A percentile compares a stretch with the other conserved stretches of the same genome.
phyloP scores from a whole-genome alignment of 2,113 vertebrate genomes.

The Vireo altiloquus region DNA sequence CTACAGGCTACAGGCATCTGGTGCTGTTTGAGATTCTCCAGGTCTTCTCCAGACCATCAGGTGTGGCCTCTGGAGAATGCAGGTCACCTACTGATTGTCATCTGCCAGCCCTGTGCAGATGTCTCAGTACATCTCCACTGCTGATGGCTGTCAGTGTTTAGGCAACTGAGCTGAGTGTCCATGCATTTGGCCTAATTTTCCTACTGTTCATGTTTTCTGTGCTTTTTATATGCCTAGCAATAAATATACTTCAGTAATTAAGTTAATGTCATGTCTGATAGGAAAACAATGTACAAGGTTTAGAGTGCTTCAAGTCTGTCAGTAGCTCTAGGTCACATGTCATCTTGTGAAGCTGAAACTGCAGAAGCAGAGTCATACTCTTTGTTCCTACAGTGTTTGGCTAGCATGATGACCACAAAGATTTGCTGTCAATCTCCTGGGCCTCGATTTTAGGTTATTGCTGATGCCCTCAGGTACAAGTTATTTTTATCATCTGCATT shows the following conservation, averaged over 20 bases:
- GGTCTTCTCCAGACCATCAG: background rate
- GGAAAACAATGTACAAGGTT: background rate
- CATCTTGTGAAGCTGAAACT: background rate
- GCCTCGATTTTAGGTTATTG: background rate
- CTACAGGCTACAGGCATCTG: background rate
- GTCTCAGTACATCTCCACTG: background rate
- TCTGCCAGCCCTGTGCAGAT: background rate
- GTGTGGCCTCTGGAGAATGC: background rate
- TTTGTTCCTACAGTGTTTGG: background rate
- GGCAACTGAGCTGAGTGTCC: background rate
- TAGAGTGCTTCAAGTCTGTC: background rate
- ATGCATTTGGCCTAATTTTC: background rate
- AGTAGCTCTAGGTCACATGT: background rate
- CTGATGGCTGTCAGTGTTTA: background rate
- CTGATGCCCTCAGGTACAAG: background rate
- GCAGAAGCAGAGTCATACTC: background rate
- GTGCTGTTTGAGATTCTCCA: background rate
- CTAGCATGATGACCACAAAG: background rate
- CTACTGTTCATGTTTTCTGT: background rate
- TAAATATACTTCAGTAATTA: background rate
- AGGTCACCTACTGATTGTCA: background rate
- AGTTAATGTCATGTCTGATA: background rate
- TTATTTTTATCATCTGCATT: background rate
- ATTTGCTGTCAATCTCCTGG: background rate
- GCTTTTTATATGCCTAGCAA: background rate